Conservation (phyloP, 64 coral and sea anemone species). For the Astreopora myriophthalma region DNA sequence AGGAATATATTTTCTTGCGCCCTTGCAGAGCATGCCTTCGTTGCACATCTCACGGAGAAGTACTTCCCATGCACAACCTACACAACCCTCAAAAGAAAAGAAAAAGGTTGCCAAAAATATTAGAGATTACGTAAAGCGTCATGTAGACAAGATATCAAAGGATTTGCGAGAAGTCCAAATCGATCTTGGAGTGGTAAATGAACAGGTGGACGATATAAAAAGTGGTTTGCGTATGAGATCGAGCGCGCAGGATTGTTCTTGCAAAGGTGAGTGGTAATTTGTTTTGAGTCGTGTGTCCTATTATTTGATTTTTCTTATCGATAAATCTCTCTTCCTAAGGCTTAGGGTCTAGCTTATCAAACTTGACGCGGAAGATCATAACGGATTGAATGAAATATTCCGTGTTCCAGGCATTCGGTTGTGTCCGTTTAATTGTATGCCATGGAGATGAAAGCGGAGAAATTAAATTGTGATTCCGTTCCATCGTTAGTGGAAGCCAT, state of each 20-base stretch:
- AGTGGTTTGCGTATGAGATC: neutral
- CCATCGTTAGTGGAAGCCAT: neutral
- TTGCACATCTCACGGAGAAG: constrained; percentile 17
- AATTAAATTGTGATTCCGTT: neutral
- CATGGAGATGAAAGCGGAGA: no score
- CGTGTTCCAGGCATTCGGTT: neutral
- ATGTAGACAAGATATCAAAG: neutral
- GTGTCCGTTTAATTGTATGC: no score
- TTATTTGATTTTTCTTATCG: no score
- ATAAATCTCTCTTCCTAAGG: no score
- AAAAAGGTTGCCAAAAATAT: neutral
- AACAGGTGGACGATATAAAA: no score
- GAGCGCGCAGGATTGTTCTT: neutral
- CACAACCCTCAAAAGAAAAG: neutral
- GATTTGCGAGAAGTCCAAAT: neutral
- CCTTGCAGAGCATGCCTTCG: constrained; percentile 13
- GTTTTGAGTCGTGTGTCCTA: no score
- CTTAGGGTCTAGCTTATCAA: neutral
- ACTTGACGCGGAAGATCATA: neutral
- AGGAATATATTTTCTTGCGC: constrained; percentile 4
- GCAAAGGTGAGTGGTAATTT: neutral
- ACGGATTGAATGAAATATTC: constrained; percentile 12
- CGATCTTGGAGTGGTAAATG: no score
- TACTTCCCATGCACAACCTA: neutral
- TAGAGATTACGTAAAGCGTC: neutral